Evolutionary conservation across 2,888 invertebrate genomes (phyloP), one percentile per base, ranked within the genome.

Genomic region (Gryllus longicercus): DNA sequence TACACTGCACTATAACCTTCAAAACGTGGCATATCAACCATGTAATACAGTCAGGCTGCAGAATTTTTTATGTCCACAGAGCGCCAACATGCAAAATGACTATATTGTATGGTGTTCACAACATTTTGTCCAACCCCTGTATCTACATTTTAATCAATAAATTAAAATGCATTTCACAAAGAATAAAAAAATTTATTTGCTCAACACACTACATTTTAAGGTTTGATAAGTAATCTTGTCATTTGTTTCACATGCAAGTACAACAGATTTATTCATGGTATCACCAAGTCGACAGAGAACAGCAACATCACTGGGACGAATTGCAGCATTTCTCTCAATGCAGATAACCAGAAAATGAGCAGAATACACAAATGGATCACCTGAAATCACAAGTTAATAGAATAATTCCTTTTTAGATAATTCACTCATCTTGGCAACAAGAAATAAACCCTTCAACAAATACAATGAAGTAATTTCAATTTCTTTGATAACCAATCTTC

Each of bases 291-390:
- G 89, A 75, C 93, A 93, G 86, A 92, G 91, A 1, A 92, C 89
- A 11, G 95, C 91, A 23, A 95, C 85, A 83, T 91, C 90, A 75
- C 87, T 84, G 2, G 92, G 88, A 21, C 88, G 86, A 74, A 92
- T 86, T 12, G 84, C 75, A 8, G 77, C 86, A 79, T 86, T 85
- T 81, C 88, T 86, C 79, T 88, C 87, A 80, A 91, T 86, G 87
- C 96, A 96, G 80, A 91, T 89, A 18, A 95, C 90, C 86, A 96
- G 92, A 85, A 92, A 93, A 82, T 92, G 90, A 1, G 95, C 93
- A 87, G 96, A 96, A 85, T 92, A 94, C 85, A 90, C 90, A 3
- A 92, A 89, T 78, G 95, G 95, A 87, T 96, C 95, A 79, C 95
- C 95, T 94, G 87, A 63, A 63, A 63, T 18, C 63, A 63, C 8